Evolutionary conservation across 2,888 invertebrate species (phyloP), one percentile per base, ranked within the genome.

Genomic region (Plebejus argus): DNA sequence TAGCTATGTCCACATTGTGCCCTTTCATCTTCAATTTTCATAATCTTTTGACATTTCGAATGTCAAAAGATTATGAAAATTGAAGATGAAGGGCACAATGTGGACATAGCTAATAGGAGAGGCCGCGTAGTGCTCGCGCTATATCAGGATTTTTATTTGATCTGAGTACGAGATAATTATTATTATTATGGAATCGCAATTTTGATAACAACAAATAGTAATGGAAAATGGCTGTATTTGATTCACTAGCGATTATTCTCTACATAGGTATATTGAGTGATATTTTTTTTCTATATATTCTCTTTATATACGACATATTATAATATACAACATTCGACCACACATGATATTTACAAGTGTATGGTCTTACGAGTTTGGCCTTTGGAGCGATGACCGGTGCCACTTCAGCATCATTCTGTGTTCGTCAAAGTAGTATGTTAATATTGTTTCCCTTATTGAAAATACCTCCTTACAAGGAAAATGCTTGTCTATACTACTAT

Each of bases 361-460:
- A 82, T 82, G 80, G 81, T 85, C 90, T 90, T 90, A 90, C 90
- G 82, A 84, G 78, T 53, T 80, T 80, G 71, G 84, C 82, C 84
- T 86, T 79, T 76, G 85, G 83, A 75, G 86, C 82, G 74, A 83
- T 83, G 79, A 89, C 90, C 76, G 85, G 85, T 78, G 89, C 82
- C 76, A 87, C 80, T 77, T 92, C 90, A 77, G 83, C 89, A 81
- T 91, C 91, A 76, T 92, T 92, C 91, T 92, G 90, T 86, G 81
- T 86, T 83, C 82, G 33, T 79, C 49, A 70, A 53, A 53, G 2
- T 28, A 28, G 18, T 74, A 72, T 49, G 45, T 72, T 72, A 70
- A 18, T 70, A 70, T 6, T 33, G 1, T 18, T 33, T 70, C 15
- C 18, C 35, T 8, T 39, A 49, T 15, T 5, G 15, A 49, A 12